Evolutionary conservation across 1,140 invertebrate species (phyloP), one percentile per base, ranked within the genome.

Genomic region (Ceratina calcarata): DNA sequence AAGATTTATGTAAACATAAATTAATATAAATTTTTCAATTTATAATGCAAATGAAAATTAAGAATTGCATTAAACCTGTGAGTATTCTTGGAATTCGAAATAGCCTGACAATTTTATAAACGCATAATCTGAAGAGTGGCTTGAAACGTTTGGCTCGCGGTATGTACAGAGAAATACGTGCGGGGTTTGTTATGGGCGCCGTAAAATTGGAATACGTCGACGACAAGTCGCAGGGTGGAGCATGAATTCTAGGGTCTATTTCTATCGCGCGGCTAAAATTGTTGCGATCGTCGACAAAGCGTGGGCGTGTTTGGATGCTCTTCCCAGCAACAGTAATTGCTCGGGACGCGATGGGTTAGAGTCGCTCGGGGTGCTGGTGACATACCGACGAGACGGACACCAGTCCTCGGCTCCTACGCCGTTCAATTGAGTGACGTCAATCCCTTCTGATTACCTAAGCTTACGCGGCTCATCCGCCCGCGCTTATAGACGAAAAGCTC

Each of bases 371-470:
- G 37, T 74, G 60, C 15, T 13, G 20, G 58, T 49, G 60, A 66
- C 65, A 61, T 22, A 7, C 20, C 20, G 22, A 13, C n/a, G n/a
- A n/a, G n/a, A n/a, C n/a, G n/a, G n/a, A n/a, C 12, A 13, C 2
- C 20, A 51, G 51, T 66, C 49, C n/a, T 65, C 24, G 10, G 20
- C 71, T 70, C 83, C 80, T 69, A 85, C 80, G 83, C 27, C 16
- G 76, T 45, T 64, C 61, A 10, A 58, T 76, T 20, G 72, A 53
- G 32, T 86, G 84, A 86, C 84, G 84, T 86, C 83, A 86, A 77
- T 66, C 37, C 37, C 72, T 51, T 60, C 49, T 45, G 83, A 74
- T 83, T 70, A 58, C 61, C 68, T 18, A 37, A 61, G 64, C 78
- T 66, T 65, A n/a, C 58, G 45, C 49, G 20, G 45, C 18, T 79